A percentile compares a stretch with the other conserved stretches of the same genome.
phyloP scores from a whole-genome alignment of 2,797 vertebrate species.

The Thunnus albacares region DNA sequence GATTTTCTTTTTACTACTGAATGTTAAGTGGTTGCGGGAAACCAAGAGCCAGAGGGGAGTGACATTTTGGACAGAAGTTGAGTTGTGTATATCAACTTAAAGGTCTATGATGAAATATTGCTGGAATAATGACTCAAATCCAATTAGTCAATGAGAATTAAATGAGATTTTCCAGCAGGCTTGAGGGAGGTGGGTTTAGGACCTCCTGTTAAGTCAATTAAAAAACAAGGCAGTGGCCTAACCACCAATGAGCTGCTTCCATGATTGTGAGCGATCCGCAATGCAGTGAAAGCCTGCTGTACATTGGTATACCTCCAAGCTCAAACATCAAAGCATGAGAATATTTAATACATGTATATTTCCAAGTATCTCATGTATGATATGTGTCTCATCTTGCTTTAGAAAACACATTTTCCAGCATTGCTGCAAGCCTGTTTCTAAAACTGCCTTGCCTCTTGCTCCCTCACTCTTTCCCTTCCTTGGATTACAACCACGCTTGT shows the following conservation, averaged over 20 bases:
- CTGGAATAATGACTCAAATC: conserved; percentile 33
- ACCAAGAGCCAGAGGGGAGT: conserved; percentile 6
- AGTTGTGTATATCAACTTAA: conserved; percentile 8
- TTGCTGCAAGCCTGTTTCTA: conserved; percentile 30
- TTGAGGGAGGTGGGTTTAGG: conserved; percentile 7
- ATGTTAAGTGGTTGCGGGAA: conserved; percentile 1
- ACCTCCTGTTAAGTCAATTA: conserved; percentile 23
- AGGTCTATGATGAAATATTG: conserved; percentile 19
- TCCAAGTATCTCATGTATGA: not conserved
- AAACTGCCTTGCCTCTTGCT: conserved; percentile 42
- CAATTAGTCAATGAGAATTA: conserved; percentile 48
- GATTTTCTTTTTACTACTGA: not conserved
- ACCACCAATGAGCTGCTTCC: not conserved
- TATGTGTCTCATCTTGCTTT: conserved; percentile 1
- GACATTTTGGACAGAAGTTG: conserved; percentile 8
- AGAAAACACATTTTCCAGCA: conserved; percentile 2
- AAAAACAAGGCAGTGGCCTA: conserved; percentile 1
- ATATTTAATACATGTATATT: conserved; percentile 5
- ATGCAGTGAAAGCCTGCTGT: conserved; percentile 6
- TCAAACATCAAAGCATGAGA: conserved; percentile 1
- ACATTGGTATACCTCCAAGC: not conserved
- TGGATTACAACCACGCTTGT: conserved; percentile 53
- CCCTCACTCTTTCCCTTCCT: conserved; percentile 46
- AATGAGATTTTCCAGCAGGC: conserved; percentile 30
- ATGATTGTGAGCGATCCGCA: conserved; percentile 4